Percentiles rank a stretch among this genome's conserved stretches.
Evolutionary conservation across 2,888 invertebrate genomes (phyloP).

Genomic region (Sclerodermus sp.): DNA sequence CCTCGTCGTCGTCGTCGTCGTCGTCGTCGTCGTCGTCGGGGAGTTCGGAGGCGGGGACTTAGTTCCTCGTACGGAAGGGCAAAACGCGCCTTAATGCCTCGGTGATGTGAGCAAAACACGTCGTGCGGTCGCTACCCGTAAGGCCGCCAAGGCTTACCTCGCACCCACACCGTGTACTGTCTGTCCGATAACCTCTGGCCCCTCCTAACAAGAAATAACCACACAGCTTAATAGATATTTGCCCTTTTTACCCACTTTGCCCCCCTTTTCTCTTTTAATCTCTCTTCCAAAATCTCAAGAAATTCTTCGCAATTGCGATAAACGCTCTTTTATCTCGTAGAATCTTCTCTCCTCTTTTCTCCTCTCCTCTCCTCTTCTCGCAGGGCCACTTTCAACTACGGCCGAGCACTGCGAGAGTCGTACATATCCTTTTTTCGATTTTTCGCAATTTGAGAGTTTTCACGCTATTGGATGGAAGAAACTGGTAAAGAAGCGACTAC

Average conservation of each 20-base stretch:
- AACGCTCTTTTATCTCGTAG: no score
- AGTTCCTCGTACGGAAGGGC: constrained; percentile 31
- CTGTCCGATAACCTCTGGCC: constrained; percentile 25
- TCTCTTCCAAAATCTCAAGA: no score
- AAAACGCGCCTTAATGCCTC: constrained; percentile 37
- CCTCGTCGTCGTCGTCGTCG: no score
- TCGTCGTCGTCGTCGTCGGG: constrained; percentile 23
- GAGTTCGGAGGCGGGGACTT: constrained; percentile 21
- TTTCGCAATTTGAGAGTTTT: no score
- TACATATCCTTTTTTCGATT: not conserved
- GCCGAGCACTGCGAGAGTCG: no score
- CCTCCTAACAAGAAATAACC: not conserved
- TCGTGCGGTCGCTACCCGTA: constrained; percentile 23
- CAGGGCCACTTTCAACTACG: no score
- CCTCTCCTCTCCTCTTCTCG: no score
- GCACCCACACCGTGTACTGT: constrained; percentile 21
- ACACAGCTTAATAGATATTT: constrained; percentile 23
- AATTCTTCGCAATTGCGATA: no score
- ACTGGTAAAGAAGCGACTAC: no score
- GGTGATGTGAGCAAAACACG: constrained; percentile 41
- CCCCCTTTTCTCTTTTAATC: no score
- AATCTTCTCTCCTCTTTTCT: no score
- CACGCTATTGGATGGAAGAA: no score
- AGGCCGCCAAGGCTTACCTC: constrained; percentile 13
- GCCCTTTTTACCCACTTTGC: constrained; percentile 4